These are phyloP conservation scores for Pomacea canaliculata DNA, from an alignment of 2,888 invertebrate species.

Conservation along the genomic window DNA sequence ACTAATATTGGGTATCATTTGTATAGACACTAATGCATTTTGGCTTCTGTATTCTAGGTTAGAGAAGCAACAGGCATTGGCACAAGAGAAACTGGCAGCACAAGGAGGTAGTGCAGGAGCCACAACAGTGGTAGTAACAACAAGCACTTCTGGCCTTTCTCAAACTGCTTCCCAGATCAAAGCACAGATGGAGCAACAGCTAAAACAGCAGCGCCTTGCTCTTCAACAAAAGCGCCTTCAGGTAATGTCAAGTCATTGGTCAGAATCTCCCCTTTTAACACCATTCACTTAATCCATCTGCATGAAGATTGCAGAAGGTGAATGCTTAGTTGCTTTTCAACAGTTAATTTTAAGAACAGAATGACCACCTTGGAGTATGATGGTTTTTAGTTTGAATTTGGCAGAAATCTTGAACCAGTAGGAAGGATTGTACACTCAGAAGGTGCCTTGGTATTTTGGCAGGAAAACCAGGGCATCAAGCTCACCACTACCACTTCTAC, in stretches of 20 bases:
- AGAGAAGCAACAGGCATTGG: constrained; percentile 68
- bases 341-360: too few species aligned
- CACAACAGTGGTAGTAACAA: constrained; percentile 31
- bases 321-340: too few species aligned
- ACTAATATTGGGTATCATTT: too few species aligned
- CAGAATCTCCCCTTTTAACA: neutral
- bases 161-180: constrained; percentile 69
- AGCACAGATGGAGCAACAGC: constrained; percentile 91
- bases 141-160: constrained; percentile 41
- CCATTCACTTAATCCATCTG: neutral
- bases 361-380: too few species aligned
- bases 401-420: neutral
- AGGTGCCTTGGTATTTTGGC: neutral
- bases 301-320: neutral
- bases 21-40: too few species aligned
- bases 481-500: constrained; percentile 27
- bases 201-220: constrained; percentile 87
- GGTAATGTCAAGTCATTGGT: constrained; percentile 24
- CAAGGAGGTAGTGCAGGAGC: constrained; percentile 26
- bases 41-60: constrained; percentile 43
- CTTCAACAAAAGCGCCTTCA: constrained; percentile 85
- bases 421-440: neutral
- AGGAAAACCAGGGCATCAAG: constrained; percentile 36
- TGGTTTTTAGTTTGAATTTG: neutral
- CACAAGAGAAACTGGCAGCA: constrained; percentile 67